phyloP scores from a whole-genome alignment of 1,140 invertebrate genomes.

The Grapholita molesta region DNA sequence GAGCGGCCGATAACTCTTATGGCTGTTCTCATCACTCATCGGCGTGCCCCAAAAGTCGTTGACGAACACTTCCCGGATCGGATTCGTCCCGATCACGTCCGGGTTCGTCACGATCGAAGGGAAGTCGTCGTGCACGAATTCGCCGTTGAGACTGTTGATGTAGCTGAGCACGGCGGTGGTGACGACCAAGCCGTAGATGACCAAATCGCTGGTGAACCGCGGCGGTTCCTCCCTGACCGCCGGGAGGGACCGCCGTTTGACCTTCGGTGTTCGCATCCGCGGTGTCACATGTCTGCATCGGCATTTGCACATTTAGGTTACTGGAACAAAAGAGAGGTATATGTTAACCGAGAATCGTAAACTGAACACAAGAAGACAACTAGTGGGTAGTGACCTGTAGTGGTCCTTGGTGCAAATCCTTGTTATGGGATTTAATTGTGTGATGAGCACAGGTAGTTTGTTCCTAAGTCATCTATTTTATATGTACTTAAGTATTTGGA shows the following conservation, averaged over 20 bases:
- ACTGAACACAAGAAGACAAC: not conserved
- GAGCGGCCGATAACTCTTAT: constrained; percentile 91
- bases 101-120: constrained; percentile 92
- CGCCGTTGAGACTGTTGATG: constrained; percentile 89
- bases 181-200: constrained; percentile 81
- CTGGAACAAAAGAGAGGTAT: constrained; percentile 40
- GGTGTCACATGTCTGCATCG: constrained; percentile 62
- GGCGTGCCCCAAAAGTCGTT: constrained; percentile 96
- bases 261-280: constrained; percentile 48
- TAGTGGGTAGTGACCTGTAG: too few species aligned
- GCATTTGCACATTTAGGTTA: constrained; percentile 66
- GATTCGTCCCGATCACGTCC: constrained; percentile 86
- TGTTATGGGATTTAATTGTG: too few species aligned
- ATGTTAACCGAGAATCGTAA: not conserved
- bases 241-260: constrained; percentile 65
- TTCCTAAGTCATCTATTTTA: too few species aligned
- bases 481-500: too few species aligned
- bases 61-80: constrained; percentile 83
- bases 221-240: constrained; percentile 63
- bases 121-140: constrained; percentile 95
- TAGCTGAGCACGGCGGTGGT: constrained; percentile 85
- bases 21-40: constrained; percentile 89
- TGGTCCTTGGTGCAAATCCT: too few species aligned
- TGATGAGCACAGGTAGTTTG: too few species aligned
- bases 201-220: constrained; percentile 49